phyloP scores from a whole-genome alignment of 1,140 invertebrate genomes.

The Cherax quadricarinatus region DNA sequence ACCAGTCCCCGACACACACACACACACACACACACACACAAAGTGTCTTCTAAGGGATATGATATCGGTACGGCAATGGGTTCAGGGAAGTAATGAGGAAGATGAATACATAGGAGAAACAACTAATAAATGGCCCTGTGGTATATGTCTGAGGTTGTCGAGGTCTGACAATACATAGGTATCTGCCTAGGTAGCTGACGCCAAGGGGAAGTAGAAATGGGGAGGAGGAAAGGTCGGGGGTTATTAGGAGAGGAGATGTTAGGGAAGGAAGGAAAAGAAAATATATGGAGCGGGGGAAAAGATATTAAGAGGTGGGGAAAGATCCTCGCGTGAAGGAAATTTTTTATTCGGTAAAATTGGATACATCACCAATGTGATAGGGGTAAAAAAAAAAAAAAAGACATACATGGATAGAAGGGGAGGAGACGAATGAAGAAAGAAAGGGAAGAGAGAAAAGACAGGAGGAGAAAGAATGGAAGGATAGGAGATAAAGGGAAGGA shows the following conservation, averaged over 20 bases:
- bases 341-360: no score
- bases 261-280: background rate
- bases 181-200: no score
- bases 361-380: no score
- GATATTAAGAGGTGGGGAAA: background rate
- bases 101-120: no score
- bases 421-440: background rate
- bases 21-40: no score
- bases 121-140: no score
- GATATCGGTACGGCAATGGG: no score
- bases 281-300: background rate
- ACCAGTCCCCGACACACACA: no score
- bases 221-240: background rate
- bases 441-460: background rate
- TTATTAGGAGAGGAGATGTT: background rate
- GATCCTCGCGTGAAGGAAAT: background rate
- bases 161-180: no score
- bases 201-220: background rate
- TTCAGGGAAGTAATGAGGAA: no score
- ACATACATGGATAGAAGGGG: background rate
- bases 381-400: background rate
- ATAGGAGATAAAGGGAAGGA: background rate
- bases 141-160: no score
- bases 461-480: background rate
- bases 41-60: no score